phyloP scores from a whole-genome alignment of 2,888 invertebrate species.

The Erynnis tages region DNA sequence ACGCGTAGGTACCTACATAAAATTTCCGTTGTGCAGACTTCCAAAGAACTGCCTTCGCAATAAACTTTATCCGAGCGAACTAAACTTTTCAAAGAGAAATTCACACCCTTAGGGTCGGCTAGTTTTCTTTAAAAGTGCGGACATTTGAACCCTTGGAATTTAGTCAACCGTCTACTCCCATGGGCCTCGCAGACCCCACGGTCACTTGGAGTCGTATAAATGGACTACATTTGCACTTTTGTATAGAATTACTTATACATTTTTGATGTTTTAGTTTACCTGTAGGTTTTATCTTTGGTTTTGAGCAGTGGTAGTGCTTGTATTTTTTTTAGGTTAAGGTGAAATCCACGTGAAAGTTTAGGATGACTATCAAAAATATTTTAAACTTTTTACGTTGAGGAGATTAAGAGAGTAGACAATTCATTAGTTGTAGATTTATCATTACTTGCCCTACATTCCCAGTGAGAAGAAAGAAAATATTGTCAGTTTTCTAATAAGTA shows the following conservation, averaged over 20 bases:
- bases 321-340: too few species aligned
- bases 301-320: not conserved
- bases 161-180: conserved; percentile 72
- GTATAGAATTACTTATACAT: conserved; percentile 10
- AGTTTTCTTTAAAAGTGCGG: conserved; percentile 72
- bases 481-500: too few species aligned
- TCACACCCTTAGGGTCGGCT: conserved; percentile 69
- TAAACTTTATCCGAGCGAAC: conserved; percentile 21
- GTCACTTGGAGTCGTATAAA: conserved; percentile 70
- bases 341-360: too few species aligned
- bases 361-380: too few species aligned
- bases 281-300: not conserved
- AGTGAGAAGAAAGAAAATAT: too few species aligned
- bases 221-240: conserved; percentile 36
- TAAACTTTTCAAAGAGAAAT: conserved; percentile 60
- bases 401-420: too few species aligned
- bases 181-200: conserved; percentile 56
- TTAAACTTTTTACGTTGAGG: too few species aligned
- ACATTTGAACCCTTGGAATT: conserved; percentile 68
- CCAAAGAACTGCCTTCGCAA: conserved; percentile 17
- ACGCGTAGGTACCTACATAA: conserved; percentile 16
- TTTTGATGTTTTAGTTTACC: conserved; percentile 32
- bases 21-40: conserved; percentile 13
- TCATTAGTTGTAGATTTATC: too few species aligned
- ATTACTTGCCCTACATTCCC: too few species aligned